Base-by-base conservation (phyloP, 2,888 invertebrate species). In the Aphidius colemani region DNA sequence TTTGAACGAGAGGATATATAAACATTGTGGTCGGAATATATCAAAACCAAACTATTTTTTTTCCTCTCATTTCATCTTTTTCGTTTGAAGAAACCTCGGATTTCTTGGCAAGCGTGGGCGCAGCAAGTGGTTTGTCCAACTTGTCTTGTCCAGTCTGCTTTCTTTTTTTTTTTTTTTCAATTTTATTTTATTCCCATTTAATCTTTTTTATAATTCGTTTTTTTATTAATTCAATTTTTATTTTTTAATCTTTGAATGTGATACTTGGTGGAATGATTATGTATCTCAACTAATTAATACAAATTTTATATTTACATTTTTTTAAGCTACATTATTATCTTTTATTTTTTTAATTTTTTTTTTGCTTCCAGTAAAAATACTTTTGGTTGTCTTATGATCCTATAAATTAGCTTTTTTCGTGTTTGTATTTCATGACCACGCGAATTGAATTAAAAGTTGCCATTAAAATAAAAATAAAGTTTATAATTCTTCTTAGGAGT, bases 21-120 rank as follows among this genome's bases (percentile, higher is more conserved):
- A 60, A 53, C 51, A 60, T 39, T 50, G 44, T 11, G 53, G 45
- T 45, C 51, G 30, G 30, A 30, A 30, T 30, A 30, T 30, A 30
- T 30, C 30, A 30, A 30, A 30, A 30, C 30, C 5, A 30, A 30
- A 30, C 5, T 30, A 3, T 30, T 30, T 30, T 30, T 30, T 30
- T 30, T 30, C 5, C 3, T 30, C 5, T 30, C 5, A 30, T 30
- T 30, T 30, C 30, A 30, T 30, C 49, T 61, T 41, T 43, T 49
- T 55, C 55, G 48, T 43, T 55, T 49, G 46, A 55, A 45, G 56
- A 41, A 41, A 64, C 53, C 55, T 65, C 60, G 67, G 63, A 67
- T 68, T 68, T 69, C 68, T 65, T 66, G 53, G 63, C 59, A 63
- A 64, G 64, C 61, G 69, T 67, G 66, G 68, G 68, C 67, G 67